Evolutionary conservation across 2,888 invertebrate genomes (phyloP).

Genomic region (Phalangium opilio): DNA sequence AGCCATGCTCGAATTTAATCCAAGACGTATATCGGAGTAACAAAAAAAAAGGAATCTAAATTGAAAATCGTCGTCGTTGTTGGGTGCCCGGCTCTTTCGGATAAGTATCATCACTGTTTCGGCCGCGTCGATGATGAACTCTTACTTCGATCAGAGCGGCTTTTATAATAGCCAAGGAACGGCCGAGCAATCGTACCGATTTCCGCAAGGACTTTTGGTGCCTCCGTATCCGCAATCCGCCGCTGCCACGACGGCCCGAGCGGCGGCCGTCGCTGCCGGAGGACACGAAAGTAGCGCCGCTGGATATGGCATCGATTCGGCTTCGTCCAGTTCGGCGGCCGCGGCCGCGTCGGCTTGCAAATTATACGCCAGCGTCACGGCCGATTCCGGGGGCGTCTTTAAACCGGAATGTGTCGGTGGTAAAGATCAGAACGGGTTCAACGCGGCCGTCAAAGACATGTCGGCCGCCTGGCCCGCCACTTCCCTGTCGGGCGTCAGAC

Average conservation of each 20-base stretch:
- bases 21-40: constrained; percentile 11
- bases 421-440: constrained; percentile 20
- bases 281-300: constrained; percentile 8
- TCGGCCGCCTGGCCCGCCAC: constrained; percentile 10
- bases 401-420: constrained; percentile 18
- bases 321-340: constrained; percentile 3
- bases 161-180: constrained; percentile 67
- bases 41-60: no score
- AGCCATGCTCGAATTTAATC: constrained; percentile 16
- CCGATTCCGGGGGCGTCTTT: constrained; percentile 14
- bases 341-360: constrained; percentile 17
- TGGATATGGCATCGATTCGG: constrained; percentile 7
- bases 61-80: constrained; percentile 4
- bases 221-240: constrained; percentile 47
- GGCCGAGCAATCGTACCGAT: constrained; percentile 58
- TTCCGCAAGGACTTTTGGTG: constrained; percentile 59
- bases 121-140: constrained; percentile 51
- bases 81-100: background rate
- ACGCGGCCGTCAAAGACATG: constrained; percentile 18
- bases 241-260: constrained; percentile 11
- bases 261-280: constrained; percentile 9
- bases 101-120: constrained; percentile 4
- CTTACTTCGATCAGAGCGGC: constrained; percentile 89
- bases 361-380: constrained; percentile 18
- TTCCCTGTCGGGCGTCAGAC: constrained; percentile 3